Evolutionary conservation across 2,113 vertebrate species (phyloP), one percentile per base, ranked within the genome.

Genomic region (Plecotus auritus): DNA sequence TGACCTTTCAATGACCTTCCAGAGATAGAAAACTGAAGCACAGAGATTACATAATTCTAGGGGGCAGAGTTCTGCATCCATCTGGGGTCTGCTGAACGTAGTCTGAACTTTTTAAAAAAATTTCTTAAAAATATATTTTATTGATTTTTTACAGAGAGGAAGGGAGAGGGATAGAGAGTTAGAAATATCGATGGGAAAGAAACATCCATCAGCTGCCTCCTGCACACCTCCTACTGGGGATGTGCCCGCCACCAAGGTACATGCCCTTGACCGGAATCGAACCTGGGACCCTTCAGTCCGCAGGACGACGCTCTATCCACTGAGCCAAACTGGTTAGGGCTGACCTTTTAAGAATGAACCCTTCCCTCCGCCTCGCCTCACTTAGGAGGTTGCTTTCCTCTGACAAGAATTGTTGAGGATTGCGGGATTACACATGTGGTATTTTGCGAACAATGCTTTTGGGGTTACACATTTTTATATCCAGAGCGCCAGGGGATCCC

Each of bases 381-480:
- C 4, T 42, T 64, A 66, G 0, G 2, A 12, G 4, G 9, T 40
- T 26, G 56, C 45, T 54, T 42, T 76, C 59, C 28, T 54, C 70
- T 14, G 3, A 85, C 74, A 42, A 77, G 30, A 42, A 28, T 28
- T 4, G 13, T 23, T 67, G 22, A 77, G 35, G 47, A 45, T 54
- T 30, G 17, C 23, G 14, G 70, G 76, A 76, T 51, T 66, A 40
- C 40, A 23, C 59, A 11, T 54, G 26, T 17, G 4, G 26, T 10
- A 47, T 11, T 66, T 64, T 4, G 28, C n/a, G 7, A 85, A 54
- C 35, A 23, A 4, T 23, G 20, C 69, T 76, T 47, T 74, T 3
- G 2, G 0, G 22, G 7, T 30, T 9, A 35, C 2, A 11, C 5
- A 0, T 42, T n/a, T 20, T 35, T 22, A 1, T 54, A 12, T 10